Evolutionary conservation across 2,113 vertebrate genomes (phyloP), one percentile per base, ranked within the genome.

Genomic region (Mola mola): DNA sequence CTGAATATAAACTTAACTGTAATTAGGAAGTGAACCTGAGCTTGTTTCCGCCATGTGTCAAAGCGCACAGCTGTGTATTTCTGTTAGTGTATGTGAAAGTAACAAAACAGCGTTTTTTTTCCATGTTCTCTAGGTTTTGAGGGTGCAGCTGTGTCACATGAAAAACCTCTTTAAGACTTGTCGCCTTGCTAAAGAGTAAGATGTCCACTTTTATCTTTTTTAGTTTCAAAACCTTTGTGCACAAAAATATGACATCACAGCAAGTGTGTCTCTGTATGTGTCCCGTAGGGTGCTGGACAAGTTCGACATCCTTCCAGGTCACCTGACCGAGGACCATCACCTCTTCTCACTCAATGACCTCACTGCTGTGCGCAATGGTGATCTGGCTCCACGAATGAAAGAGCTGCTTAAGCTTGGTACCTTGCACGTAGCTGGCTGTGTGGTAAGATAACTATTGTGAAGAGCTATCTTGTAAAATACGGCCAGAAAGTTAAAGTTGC

Each of bases 151-250:
- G 40, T 96, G 92, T 77, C 96, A 97, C 86, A 96, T 99, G 94
- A 99, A 98, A 90, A 98, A 96, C 79, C 94, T 99, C 87, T 95
- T 99, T 72, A 98, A 94, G 91, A 98, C 94, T 0, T 99, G 97
- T 67, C 94, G 97, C 6, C 82, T 99, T 34, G 94, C 96, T 63
- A 95, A 95, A 91, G 92, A 94, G 97, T 98, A 89, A 94, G 96
- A 37, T 82, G 16, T 31, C 0, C 0, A 7, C 4, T 13, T 26
- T 16, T 8, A 12, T 29, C 10, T 21, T 64, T 21, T 4, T 20
- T 29, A 0, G 24, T 28, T 26, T 37, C 5, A 9, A 11, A 26
- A 40, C 9, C 1, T 6, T 25, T 20, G 1, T 17, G 16, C 13
- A 25, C 6, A 0, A 38, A 29, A 40, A 6, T 1, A 12, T 17